Conservation (phyloP, 2,797 vertebrate genomes). For the Microchirus variegatus region DNA sequence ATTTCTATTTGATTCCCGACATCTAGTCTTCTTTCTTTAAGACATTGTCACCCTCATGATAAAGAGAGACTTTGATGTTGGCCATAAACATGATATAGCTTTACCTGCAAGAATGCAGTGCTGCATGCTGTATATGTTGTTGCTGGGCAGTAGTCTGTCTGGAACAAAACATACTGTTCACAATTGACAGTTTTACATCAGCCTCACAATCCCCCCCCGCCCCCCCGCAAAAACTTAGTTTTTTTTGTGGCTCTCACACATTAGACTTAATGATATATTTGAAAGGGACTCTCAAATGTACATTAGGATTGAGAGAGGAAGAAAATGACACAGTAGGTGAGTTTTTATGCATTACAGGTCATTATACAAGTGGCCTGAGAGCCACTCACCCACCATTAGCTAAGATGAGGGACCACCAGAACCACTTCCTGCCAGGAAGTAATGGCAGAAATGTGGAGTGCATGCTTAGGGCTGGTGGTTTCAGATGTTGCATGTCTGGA, state of each 20-base stretch:
- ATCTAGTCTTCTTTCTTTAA: too few species aligned
- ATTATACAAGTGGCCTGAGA: conserved; percentile 65
- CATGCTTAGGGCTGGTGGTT: conserved; percentile 57
- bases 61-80: too few species aligned
- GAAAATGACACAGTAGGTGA: conserved; percentile 63
- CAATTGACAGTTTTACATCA: too few species aligned
- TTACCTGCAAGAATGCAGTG: too few species aligned
- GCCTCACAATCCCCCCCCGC: conserved; percentile 5
- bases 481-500: conserved; percentile 57
- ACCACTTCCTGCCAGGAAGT: conserved; percentile 58
- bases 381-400: conserved; percentile 75
- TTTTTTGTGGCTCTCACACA: conserved; percentile 26
- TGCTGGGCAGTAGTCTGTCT: too few species aligned
- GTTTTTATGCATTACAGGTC: conserved; percentile 70
- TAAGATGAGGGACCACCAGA: conserved; percentile 62
- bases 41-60: too few species aligned
- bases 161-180: too few species aligned
- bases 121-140: too few species aligned
- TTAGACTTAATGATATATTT: conserved; percentile 56
- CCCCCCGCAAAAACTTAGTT: conserved; percentile 1
- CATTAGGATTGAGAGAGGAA: conserved; percentile 57
- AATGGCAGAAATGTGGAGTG: conserved; percentile 64
- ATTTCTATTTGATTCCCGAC: too few species aligned
- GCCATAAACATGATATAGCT: too few species aligned
- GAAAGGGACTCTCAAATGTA: conserved; percentile 58